Base-by-base conservation (phyloP, 2,888 invertebrate species). In the Rhagium mordax region DNA sequence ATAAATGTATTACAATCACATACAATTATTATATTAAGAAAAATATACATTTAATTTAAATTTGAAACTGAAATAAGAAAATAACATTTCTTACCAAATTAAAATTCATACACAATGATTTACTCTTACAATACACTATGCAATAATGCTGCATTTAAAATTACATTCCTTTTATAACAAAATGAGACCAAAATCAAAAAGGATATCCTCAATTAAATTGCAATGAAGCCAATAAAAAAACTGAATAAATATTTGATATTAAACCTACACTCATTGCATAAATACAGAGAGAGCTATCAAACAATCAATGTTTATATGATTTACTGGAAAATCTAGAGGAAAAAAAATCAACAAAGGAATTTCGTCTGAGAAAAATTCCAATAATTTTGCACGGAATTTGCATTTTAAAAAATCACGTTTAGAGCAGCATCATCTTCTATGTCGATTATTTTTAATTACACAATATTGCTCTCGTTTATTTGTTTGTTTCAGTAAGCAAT, bases 121-220 rank as follows among this genome's bases (percentile, higher is more conserved):
- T 3, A 29, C 21, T 6, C 10, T 13, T 41, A 61, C 18, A n/a
- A n/a, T n/a, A 29, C 41, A 15, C 29, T n/a, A 33, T 29, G 8
- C 16, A 29, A 24, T 24, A 24, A 5, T 24, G 24, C n/a, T n/a
- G 55, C 13, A 21, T 18, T 1, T 3, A n/a, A n/a, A 20, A 7
- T n/a, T 55, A 18, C 10, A 21, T 15, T 2, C 48, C 41, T 64
- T 61, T 61, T 64, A 64, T 64, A 64, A 15, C 15, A 49, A 64
- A 49, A 49, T 29, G 18, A n/a, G 33, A 6, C 3, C 29, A 16
- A 21, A 49, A n/a, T 55, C 55, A 27, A 15, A 62, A 47, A 24
- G 62, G 62, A 64, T 49, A 48, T 64, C 62, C 62, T 64, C 62
- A 49, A 64, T 64, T 64, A 49, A 21, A 21, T 21, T 49, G 49